Conservation (phyloP, 2,888 invertebrate species). For the Eudemis profundana region DNA sequence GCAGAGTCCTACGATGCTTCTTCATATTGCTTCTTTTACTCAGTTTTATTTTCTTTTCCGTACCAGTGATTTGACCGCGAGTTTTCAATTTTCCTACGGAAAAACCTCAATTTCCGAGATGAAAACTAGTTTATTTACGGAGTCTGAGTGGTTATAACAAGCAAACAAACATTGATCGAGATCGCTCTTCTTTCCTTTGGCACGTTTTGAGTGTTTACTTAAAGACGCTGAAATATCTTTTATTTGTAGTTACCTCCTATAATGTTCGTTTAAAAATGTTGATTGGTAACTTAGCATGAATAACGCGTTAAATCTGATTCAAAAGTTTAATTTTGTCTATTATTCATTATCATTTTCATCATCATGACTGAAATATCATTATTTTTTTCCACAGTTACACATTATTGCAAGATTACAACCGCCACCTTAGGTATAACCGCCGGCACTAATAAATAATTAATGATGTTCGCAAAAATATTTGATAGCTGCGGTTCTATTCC, state of each 20-base stretch:
- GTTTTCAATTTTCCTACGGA: conserved; percentile 26
- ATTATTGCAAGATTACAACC: too few relatives aligned
- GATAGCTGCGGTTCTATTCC: too few relatives aligned
- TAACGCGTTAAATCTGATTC: too few relatives aligned
- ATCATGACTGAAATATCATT: too few relatives aligned
- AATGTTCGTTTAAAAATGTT: not conserved
- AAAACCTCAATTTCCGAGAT: conserved; percentile 26
- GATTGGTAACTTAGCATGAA: too few relatives aligned
- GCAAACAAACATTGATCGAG: conserved; percentile 21
- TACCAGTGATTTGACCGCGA: conserved; percentile 10
- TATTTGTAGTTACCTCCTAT: not conserved
- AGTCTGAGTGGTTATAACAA: conserved; percentile 1
- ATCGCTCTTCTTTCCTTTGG: not conserved
- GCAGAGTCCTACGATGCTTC: too few relatives aligned
- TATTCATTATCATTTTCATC: too few relatives aligned
- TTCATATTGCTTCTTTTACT: conserved; percentile 7
- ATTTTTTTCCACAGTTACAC: too few relatives aligned
- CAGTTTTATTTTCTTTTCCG: conserved; percentile 14
- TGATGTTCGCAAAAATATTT: too few relatives aligned
- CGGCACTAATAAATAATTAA: too few relatives aligned
- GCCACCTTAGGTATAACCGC: too few relatives aligned
- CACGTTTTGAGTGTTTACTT: conserved; percentile 4
- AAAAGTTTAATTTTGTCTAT: too few relatives aligned
- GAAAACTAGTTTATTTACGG: conserved; percentile 34
- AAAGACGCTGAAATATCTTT: not conserved